Base-by-base conservation (phyloP, 2,797 vertebrate genomes). In the Melanotaenia nigrans region DNA sequence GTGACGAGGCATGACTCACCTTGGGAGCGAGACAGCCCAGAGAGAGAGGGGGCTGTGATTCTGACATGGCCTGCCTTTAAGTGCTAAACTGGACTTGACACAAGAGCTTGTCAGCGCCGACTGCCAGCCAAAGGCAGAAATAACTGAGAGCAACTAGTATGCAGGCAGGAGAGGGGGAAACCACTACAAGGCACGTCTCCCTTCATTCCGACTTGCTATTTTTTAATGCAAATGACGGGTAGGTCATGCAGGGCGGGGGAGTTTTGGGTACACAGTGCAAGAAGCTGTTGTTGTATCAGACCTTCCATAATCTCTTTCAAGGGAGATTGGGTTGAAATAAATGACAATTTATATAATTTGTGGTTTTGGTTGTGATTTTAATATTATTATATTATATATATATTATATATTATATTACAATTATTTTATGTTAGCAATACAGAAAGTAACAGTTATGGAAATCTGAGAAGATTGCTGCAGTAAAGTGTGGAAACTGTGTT, bases 31-130 rank as follows among this genome's bases (percentile, higher is more conserved):
- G 84, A 83, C 70, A 75, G 85, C 82, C 84, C 8, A 68, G 64
- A 84, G 78, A 80, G 68, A 72, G 71, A 67, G 76, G 72, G 59
- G 58, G 55, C 86, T 83, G 75, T 53, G 79, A 89, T 83, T 89
- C 79, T 87, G 89, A 93, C 91, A 92, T 80, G 77, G 90, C 62
- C 85, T 86, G 85, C 83, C 91, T 89, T 82, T 78, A 82, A 90
- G 88, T 85, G 87, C 66, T 87, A 92, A 92, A 92, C 81, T 85
- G 82, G 81, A 92, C 85, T 82, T 85, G 87, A 88, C 90, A 84
- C 28, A 53, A 64, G 65, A 70, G 79, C 75, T 58, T 32, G 75
- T 70, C 73, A 58, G 65, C 76, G 73, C 73, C 68, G 20, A 16
- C 77, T 79, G 88, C 67, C 69, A 83, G 84, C 82, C 65, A 45